These are phyloP conservation scores for Agrilus planipennis DNA, from an alignment of 1,140 invertebrate species.

Conservation along the genomic window DNA sequence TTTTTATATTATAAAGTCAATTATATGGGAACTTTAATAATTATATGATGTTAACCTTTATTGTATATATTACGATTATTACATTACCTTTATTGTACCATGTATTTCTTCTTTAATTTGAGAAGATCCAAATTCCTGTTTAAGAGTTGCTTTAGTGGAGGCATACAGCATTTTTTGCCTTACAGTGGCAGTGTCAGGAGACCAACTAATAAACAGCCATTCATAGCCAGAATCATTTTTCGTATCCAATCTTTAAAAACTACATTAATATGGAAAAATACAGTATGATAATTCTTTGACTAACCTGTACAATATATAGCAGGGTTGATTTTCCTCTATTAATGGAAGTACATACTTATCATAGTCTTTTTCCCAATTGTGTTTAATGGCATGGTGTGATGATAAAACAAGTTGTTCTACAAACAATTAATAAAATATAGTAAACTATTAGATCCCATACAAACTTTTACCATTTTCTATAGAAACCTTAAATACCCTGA, in stretches of 20 bases:
- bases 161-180: constrained; percentile 98
- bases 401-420: constrained; percentile 68
- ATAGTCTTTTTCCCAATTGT: constrained; percentile 82
- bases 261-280: constrained; percentile 13
- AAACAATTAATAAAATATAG: constrained; percentile 24
- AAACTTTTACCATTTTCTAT: constrained; percentile 74
- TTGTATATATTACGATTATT: neutral
- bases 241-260: constrained; percentile 56
- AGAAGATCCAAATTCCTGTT: constrained; percentile 86
- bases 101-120: constrained; percentile 89
- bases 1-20: too few species aligned
- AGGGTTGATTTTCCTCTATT: constrained; percentile 79
- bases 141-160: constrained; percentile 95
- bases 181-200: constrained; percentile 77
- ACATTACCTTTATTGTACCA: constrained; percentile 58
- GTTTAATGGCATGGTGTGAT: constrained; percentile 42
- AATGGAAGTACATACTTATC: constrained; percentile 64
- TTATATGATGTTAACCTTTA: too few species aligned
- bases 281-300: constrained; percentile 28
- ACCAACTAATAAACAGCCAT: constrained; percentile 93
- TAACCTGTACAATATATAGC: constrained; percentile 81
- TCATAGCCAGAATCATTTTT: constrained; percentile 71
- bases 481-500: constrained; percentile 68
- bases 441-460: constrained; percentile 8
- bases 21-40: too few species aligned